Evolutionary conservation across 2,888 invertebrate species (phyloP), one percentile per base, ranked within the genome.

Genomic region (Hermaeophaga mercurialis): DNA sequence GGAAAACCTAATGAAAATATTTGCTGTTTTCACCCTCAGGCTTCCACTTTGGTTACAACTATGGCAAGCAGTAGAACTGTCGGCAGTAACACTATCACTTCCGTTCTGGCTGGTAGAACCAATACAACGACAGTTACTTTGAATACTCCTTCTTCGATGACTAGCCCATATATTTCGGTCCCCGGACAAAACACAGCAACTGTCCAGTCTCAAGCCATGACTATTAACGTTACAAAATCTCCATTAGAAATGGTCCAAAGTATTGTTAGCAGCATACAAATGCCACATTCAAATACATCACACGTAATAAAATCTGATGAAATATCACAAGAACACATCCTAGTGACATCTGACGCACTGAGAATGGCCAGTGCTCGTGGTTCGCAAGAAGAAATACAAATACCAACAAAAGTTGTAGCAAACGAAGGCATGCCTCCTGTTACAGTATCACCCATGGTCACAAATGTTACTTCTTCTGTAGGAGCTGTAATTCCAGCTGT

Each of bases 41-140:
- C 67, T 26, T 75, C 76, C 0, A 76, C 80, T 9, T 70, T 82
- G 9, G 82, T 84, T 9, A 84, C 83, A 1, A 84, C 84, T 1
- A 84, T 84, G 83, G 89, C 89, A 0, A 88, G 88, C 70, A 86
- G 89, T 6, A 85, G 89, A 71, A 90, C 90, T 0, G 86, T 86
- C 1, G 88, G 89, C 26, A 84, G 90, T 64, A 91, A 91, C 71
- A 91, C 91, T 0, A 88, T 91, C 14, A 92, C 91, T 0, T 90
- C 88, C 0, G 90, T 91, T 1, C 75, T 89, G 58, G 90, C 90
- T 1, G 90, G 90, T 2, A 82, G 86, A 73, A 84, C 90, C 0
- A 87, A 87, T 66, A 90, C 90, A 0, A 86, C 87, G 0, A 89
- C 90, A 0, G 89, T 90, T 0, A 87, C 90, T 0, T 84, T 89